phyloP scores from a whole-genome alignment of 1,140 invertebrate species.

The Musca domestica region DNA sequence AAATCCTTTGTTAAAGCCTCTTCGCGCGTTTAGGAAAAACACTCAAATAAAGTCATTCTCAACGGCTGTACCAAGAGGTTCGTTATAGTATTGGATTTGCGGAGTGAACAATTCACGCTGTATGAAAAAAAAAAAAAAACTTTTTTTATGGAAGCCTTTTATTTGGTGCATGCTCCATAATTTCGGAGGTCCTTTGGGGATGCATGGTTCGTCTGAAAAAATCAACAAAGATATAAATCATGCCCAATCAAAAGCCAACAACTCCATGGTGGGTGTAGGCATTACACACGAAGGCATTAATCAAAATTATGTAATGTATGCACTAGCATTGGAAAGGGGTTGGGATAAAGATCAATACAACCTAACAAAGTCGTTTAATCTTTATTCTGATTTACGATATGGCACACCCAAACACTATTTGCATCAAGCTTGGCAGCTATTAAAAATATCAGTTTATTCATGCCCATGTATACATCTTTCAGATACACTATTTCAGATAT shows the following conservation, averaged over 20 bases:
- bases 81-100: slow-evolving; percentile 83
- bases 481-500: no score
- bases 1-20: slow-evolving; percentile 63
- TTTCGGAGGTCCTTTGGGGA: no score
- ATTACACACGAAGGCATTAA: no score
- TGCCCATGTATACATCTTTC: no score
- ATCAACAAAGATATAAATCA: slow-evolving; percentile 71
- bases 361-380: slow-evolving; percentile 72
- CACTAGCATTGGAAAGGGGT: slow-evolving; percentile 80
- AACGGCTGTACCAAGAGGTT: slow-evolving; percentile 74
- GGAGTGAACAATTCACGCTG: slow-evolving; percentile 79
- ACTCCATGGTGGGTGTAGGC: no score
- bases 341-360: slow-evolving; percentile 66
- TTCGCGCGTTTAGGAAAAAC: slow-evolving; percentile 71
- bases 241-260: slow-evolving; percentile 63
- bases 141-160: slow-evolving; percentile 89
- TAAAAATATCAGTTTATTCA: slow-evolving; percentile 69
- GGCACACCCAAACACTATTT: no score
- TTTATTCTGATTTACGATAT: no score
- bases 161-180: slow-evolving; percentile 97
- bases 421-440: no score
- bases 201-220: slow-evolving; percentile 69
- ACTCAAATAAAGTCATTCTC: slow-evolving; percentile 69
- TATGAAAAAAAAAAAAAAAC: slow-evolving; percentile 68
- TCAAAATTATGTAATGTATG: no score